Percentiles rank a stretch among this genome's conserved stretches.
These are phyloP conservation scores for Chrosomus eos DNA, from an alignment of 2,797 vertebrate genomes.

Conservation along the genomic window DNA sequence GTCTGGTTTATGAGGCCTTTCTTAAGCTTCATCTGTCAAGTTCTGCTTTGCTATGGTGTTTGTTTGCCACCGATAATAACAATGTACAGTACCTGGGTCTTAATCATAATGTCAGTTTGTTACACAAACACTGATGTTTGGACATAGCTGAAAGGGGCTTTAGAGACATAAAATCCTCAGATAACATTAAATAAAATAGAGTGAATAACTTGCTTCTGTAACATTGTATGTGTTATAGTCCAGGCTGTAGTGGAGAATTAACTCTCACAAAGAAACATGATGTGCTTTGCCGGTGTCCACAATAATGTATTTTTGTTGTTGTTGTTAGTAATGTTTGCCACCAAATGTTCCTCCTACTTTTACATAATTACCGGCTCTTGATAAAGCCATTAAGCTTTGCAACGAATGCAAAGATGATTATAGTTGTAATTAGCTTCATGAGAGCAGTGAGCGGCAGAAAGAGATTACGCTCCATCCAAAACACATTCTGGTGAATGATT, in stretches of 20 bases:
- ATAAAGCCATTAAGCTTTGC: conserved; percentile 60
- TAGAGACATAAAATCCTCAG: conserved; percentile 2
- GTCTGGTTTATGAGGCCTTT: background rate
- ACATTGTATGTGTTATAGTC: background rate
- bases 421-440: conserved; percentile 72
- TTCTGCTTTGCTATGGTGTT: background rate
- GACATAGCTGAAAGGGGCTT: background rate
- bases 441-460: conserved; percentile 59
- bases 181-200: background rate
- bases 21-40: background rate
- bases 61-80: background rate
- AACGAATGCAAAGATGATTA: conserved; percentile 68
- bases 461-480: conserved; percentile 63
- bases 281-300: conserved; percentile 38
- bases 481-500: conserved; percentile 42
- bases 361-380: conserved; percentile 61
- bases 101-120: background rate
- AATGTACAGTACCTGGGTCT: too few relatives aligned
- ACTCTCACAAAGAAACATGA: conserved; percentile 23
- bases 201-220: conserved; percentile 6
- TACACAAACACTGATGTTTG: conserved; percentile 1
- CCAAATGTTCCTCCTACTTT: conserved; percentile 54
- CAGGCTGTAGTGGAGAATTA: background rate
- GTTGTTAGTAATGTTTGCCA: conserved; percentile 56
- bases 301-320: conserved; percentile 46